Evolutionary conservation across 2,888 invertebrate species (phyloP).

Genomic region (Spodoptera exigua): DNA sequence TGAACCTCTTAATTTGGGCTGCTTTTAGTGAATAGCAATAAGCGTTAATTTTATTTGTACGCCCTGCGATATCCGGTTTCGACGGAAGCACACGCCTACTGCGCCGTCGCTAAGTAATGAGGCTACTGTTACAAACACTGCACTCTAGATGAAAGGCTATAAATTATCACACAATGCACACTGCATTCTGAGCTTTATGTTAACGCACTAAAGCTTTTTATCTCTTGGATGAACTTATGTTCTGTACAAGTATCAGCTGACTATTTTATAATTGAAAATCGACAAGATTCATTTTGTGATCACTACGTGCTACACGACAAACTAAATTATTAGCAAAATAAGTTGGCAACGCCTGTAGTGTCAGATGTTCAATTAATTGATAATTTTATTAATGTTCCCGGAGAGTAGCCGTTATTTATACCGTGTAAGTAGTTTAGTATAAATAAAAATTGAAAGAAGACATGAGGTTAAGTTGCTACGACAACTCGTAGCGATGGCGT

Average conservation of each 20-base stretch:
- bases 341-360: conserved; percentile 27
- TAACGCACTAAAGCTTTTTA: conserved; percentile 42
- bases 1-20: conserved; percentile 66
- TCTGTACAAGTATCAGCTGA: conserved; percentile 40
- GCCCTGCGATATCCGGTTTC: conserved; percentile 82
- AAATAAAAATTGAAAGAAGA: too few species aligned
- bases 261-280: conserved; percentile 59
- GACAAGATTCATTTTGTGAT: conserved; percentile 53
- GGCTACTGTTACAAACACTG: conserved; percentile 78
- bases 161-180: conserved; percentile 59
- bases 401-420: too few species aligned
- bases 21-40: conserved; percentile 75
- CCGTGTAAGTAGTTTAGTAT: too few species aligned
- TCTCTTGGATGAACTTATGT: conserved; percentile 7
- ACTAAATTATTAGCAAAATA: conserved; percentile 20
- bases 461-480: conserved; percentile 27
- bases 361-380: conserved; percentile 8
- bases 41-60: conserved; percentile 86
- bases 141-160: conserved; percentile 68
- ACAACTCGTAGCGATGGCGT: conserved; percentile 36
- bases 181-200: conserved; percentile 60
- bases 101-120: conserved; percentile 85
- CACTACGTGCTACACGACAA: conserved; percentile 32
- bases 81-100: conserved; percentile 85
- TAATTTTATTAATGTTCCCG: neutral